These are phyloP conservation scores for Pimpla rufipes DNA, from an alignment of 2,888 invertebrate genomes.

Conservation along the genomic window DNA sequence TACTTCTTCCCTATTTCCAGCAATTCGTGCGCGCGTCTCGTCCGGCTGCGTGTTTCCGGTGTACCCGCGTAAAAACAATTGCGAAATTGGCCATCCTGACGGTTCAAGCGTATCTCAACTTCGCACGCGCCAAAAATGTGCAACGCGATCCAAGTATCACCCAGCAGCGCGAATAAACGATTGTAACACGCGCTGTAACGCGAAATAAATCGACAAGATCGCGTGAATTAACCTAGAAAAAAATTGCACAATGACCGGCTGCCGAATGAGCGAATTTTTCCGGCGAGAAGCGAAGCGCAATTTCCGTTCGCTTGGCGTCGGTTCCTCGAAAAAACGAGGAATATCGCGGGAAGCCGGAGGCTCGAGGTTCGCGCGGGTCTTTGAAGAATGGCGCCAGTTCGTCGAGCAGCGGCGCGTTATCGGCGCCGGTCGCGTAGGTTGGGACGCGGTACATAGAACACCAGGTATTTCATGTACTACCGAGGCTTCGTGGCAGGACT, in stretches of 20 bases:
- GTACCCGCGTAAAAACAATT: neutral
- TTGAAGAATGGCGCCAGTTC: constrained; percentile 63
- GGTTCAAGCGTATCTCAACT: neutral
- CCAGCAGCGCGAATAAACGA: neutral
- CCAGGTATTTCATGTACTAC: constrained; percentile 50
- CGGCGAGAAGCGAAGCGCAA: neutral
- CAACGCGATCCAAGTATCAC: neutral
- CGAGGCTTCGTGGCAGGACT: constrained; percentile 61
- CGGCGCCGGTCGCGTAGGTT: constrained; percentile 43
- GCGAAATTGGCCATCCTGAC: neutral
- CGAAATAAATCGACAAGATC: neutral
- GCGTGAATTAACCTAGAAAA: neutral
- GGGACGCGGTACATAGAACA: constrained; percentile 31
- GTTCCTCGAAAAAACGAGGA: neutral
- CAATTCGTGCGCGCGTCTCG: neutral
- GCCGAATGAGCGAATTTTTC: neutral
- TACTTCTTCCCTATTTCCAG: too few species aligned
- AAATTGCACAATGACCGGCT: neutral
- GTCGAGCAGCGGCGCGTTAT: constrained; percentile 7
- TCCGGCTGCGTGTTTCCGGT: neutral
- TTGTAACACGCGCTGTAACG: neutral
- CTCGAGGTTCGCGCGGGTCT: constrained; percentile 8
- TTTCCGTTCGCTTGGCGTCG: neutral
- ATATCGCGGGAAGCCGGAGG: neutral
- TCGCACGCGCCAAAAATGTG: neutral